phyloP scores from a whole-genome alignment of 2,113 vertebrate genomes.

The Uropsilus gracilis region DNA sequence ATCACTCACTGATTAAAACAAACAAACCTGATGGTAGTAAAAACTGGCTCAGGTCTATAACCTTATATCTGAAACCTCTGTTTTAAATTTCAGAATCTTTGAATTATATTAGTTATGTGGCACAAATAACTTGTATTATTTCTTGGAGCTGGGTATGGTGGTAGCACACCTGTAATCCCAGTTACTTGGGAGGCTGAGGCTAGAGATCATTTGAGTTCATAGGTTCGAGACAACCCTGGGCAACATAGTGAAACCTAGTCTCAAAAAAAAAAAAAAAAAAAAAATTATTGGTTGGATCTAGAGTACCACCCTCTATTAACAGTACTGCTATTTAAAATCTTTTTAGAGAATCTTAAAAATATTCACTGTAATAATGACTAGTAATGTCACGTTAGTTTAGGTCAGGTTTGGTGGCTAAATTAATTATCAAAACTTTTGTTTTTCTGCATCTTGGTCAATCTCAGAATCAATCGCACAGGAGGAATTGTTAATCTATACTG shows the following conservation, averaged over 20 bases:
- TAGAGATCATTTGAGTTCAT: too few species aligned
- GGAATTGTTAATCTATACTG: not conserved
- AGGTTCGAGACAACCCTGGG: too few species aligned
- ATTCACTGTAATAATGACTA: not conserved
- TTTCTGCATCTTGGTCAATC: not conserved
- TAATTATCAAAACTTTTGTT: not conserved
- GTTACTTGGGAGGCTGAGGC: too few species aligned
- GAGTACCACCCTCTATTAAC: not conserved
- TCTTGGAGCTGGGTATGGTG: too few species aligned
- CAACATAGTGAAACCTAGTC: too few species aligned
- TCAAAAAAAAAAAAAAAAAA: too few species aligned
- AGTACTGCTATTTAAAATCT: slow-evolving; percentile 13
- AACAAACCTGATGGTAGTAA: not conserved
- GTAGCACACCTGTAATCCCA: too few species aligned
- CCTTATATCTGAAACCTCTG: not conserved
- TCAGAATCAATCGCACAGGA: not conserved
- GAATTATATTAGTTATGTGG: not conserved
- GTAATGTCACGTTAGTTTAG: not conserved
- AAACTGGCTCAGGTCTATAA: not conserved
- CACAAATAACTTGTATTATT: not conserved
- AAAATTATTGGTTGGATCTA: not conserved
- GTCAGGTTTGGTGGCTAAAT: slow-evolving; percentile 1
- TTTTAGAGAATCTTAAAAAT: not conserved
- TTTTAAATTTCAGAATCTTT: slow-evolving; percentile 20
- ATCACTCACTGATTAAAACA: not conserved